phyloP scores from a whole-genome alignment of 1,140 invertebrate genomes.

The Psix sp. region DNA sequence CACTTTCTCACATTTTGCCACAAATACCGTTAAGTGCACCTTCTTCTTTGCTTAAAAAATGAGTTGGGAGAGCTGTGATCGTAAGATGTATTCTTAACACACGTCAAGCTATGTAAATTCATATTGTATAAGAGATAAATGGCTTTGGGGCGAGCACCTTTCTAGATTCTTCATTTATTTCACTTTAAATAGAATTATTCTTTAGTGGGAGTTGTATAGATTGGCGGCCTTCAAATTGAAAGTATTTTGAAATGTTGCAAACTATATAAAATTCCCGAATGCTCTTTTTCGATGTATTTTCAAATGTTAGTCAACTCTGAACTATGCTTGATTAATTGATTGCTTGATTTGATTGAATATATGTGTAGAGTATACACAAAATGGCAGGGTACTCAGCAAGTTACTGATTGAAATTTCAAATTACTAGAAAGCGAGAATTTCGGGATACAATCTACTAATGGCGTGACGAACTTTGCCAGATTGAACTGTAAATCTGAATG shows the following conservation, averaged over 20 bases:
- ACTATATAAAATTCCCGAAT: too few species aligned
- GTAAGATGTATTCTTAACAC: too few species aligned
- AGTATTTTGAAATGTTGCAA: too few species aligned
- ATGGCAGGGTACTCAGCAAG: constrained; percentile 63
- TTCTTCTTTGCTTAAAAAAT: constrained; percentile 33
- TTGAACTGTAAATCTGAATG: constrained; percentile 63
- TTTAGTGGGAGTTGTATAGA: too few species aligned
- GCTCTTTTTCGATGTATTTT: too few species aligned
- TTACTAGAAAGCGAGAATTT: constrained; percentile 61
- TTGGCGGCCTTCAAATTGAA: too few species aligned
- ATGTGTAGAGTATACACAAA: constrained; percentile 49
- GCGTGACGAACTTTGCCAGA: constrained; percentile 61
- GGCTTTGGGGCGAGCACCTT: constrained; percentile 17
- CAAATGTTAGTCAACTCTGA: constrained; percentile 1
- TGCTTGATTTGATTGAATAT: constrained; percentile 41
- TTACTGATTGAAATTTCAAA: constrained; percentile 65
- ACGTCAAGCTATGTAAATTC: too few species aligned
- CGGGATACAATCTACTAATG: constrained; percentile 72
- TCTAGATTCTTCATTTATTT: too few species aligned
- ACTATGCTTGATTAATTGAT: constrained; percentile 35
- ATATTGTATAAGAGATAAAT: constrained; percentile 51
- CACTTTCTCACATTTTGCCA: constrained; percentile 29
- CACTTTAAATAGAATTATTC: too few species aligned
- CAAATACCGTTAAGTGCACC: constrained; percentile 54
- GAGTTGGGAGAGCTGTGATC: constrained; percentile 52